phyloP scores from a whole-genome alignment of 2,888 invertebrate species.

The Drosophila rellima region DNA sequence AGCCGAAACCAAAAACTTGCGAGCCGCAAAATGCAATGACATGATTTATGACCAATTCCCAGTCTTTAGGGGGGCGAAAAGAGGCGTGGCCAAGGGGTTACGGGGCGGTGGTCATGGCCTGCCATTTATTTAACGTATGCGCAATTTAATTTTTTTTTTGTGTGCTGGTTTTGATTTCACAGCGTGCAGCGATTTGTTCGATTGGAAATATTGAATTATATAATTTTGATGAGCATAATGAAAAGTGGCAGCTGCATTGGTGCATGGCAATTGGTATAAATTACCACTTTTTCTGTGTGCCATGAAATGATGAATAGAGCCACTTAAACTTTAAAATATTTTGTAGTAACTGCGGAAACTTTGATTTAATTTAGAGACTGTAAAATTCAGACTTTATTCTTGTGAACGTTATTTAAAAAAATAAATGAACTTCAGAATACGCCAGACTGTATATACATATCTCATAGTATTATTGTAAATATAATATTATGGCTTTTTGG shows the following conservation, averaged over 20 bases:
- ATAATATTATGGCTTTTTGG: no score
- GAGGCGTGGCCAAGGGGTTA: constrained; percentile 17
- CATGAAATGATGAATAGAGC: not conserved
- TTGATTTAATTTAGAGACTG: not conserved
- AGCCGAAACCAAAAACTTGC: constrained; percentile 38
- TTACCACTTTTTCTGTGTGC: constrained; percentile 14
- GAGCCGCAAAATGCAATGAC: constrained; percentile 68
- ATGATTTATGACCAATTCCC: constrained; percentile 64
- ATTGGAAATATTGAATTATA: constrained; percentile 81
- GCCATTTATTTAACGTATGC: constrained; percentile 77
- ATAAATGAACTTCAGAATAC: not conserved
- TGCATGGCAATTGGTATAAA: constrained; percentile 39
- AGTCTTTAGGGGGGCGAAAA: not conserved
- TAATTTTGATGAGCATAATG: constrained; percentile 73
- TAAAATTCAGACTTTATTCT: not conserved
- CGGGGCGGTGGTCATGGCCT: constrained; percentile 48
- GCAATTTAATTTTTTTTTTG: constrained; percentile 30
- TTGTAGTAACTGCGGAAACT: not conserved
- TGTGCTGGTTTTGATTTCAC: constrained; percentile 23
- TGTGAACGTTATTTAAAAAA: not conserved
- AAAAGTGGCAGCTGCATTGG: constrained; percentile 67
- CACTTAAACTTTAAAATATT: not conserved
- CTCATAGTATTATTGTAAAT: no score
- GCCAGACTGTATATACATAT: no score
- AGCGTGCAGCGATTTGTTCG: constrained; percentile 62